phyloP scores from a whole-genome alignment of 2,113 vertebrate species.

The Eolophus roseicapilla region DNA sequence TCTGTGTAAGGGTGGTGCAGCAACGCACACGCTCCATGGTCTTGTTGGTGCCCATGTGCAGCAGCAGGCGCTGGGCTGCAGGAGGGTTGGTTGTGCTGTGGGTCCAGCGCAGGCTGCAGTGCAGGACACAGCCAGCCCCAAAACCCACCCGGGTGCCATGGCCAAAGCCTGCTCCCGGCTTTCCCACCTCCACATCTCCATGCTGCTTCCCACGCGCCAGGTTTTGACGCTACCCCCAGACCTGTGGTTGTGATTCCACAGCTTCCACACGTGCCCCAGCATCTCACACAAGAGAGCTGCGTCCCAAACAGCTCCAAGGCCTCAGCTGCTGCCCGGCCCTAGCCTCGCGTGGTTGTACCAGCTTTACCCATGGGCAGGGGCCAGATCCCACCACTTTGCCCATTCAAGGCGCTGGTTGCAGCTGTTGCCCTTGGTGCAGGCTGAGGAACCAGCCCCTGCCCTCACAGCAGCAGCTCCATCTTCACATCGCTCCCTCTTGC shows the following conservation, averaged over 20 bases:
- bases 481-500: neutral
- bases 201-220: neutral
- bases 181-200: accelerated
- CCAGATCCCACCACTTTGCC: accelerated
- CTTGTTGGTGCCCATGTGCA: neutral
- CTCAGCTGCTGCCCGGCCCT: neutral
- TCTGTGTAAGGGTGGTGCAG: neutral
- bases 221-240: accelerated
- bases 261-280: accelerated
- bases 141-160: accelerated
- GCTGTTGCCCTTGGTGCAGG: accelerated
- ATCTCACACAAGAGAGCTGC: neutral
- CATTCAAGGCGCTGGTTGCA: accelerated
- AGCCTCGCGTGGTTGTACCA: neutral
- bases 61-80: neutral
- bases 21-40: accelerated
- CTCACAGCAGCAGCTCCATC: neutral
- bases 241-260: accelerated
- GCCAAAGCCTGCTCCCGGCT: accelerated
- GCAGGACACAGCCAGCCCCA: neutral
- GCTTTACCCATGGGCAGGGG: too few relatives aligned
- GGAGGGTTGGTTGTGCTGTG: neutral
- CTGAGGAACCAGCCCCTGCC: accelerated
- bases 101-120: neutral
- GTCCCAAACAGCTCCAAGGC: neutral